Conservation (phyloP, 1,140 invertebrate genomes). For the Spodoptera frugiperda region DNA sequence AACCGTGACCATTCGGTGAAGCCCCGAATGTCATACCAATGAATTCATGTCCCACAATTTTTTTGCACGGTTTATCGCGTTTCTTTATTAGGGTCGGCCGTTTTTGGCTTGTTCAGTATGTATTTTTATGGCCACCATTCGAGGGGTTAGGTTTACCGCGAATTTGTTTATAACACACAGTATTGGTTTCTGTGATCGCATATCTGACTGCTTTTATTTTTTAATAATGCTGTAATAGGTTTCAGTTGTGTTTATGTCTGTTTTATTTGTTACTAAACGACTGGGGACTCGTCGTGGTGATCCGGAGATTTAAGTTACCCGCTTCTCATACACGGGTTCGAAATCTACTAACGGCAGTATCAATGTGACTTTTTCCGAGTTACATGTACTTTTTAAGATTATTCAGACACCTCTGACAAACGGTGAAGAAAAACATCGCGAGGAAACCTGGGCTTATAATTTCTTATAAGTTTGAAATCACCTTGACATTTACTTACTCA, state of each 20-base stretch:
- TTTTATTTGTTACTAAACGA: constrained; percentile 43
- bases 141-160: constrained; percentile 72
- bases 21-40: constrained; percentile 85
- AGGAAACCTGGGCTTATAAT: too few relatives aligned
- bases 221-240: constrained; percentile 39
- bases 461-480: too few relatives aligned
- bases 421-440: too few relatives aligned
- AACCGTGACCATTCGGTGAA: constrained; percentile 74
- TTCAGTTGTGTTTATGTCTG: constrained; percentile 48
- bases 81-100: constrained; percentile 82
- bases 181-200: constrained; percentile 68
- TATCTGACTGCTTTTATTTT: constrained; percentile 54
- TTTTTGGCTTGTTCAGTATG: constrained; percentile 70
- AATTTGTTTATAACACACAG: constrained; percentile 80
- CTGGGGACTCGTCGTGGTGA: too few relatives aligned
- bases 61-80: constrained; percentile 81
- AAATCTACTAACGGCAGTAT: too few relatives aligned
- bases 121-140: constrained; percentile 68
- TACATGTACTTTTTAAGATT: too few relatives aligned
- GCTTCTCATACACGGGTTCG: too few relatives aligned
- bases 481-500: too few relatives aligned
- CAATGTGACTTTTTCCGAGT: too few relatives aligned
- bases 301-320: too few relatives aligned
- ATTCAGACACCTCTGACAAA: too few relatives aligned
- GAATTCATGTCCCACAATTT: constrained; percentile 82